Base-by-base conservation (phyloP, 2,888 invertebrate species). In the Campopleginae sp. region DNA sequence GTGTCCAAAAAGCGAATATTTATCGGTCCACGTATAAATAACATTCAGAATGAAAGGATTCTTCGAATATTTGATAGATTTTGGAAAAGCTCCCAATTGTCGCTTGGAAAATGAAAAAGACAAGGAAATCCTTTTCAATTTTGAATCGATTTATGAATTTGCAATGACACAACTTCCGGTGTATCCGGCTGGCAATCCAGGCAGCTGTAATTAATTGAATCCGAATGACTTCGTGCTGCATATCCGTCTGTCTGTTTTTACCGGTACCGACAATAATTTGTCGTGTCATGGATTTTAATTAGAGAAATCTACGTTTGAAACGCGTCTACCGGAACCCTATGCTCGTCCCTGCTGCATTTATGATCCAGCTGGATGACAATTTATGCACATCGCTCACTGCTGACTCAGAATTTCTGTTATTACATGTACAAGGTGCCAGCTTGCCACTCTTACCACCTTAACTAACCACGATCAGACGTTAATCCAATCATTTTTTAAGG, bases 231-330 rank as follows among this genome's bases (percentile, higher is more conserved):
- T 61, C 33, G 44, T 23, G 71, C 58, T 27, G 8, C 17, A 44
- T 61, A 79, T 70, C 48, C 48, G 63, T 42, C 46, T 14, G 23
- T 5, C 71, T 38, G 61, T 83, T 80, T 82, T 83, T 79, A 51
- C 72, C 83, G 19, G 19, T 46, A 31, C 44, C 19, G 38, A 83
- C 48, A 79, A 79, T 75, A 79, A 83, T 83, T 83, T 75, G 75
- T 63, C 38, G 63, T 79, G 74, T 83, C 74, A 83, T 79, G 79
- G 79, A 72, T 83, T 83, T 83, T 83, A 83, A 83, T 83, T 83
- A 83, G 79, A 83, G 83, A 70, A 79, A 79, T 79, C 77, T 72
- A 46, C 82, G 82, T 70, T 31, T 7, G 17, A 14, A 54, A 65
- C 42, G 31, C 65, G 46, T n/a, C 23, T 42, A 72, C 63, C 44